Base-by-base conservation (phyloP, 2,797 vertebrate species). In the Sternarchorhynchus goeldii region DNA sequence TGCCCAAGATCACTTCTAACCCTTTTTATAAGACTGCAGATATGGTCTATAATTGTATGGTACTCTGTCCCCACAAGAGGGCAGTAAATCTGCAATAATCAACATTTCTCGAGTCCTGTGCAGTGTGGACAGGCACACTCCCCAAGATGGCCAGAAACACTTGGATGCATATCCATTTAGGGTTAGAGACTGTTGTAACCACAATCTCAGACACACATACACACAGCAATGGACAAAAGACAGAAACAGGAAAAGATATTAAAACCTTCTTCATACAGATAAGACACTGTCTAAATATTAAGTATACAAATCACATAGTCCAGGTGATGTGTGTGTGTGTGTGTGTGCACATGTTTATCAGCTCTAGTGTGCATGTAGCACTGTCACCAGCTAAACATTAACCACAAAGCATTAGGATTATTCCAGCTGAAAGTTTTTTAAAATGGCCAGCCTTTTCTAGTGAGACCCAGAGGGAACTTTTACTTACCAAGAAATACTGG, bases 101-200 rank as follows among this genome's bases (percentile, higher is more conserved):
- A 67, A 50, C 45, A 50, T 50, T 50, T 59, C 60, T 73, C 53
- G 31, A 63, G 31, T 57, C 20, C 12, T 60, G 16, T 12, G 8
- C 73, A 64, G 65, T 56, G 66, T 55, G 29, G 62, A 62, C 64
- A 68, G 57, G 20, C 31, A 25, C 6, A 21, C 50, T n/a, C 1
- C 5, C 69, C 58, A 75, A 80, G 64, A 75, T 57, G 32, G 58
- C 70, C 78, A 80, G 70, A 74, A 75, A 75, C 45, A 56, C 65
- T 69, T 36, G 56, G 2, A 4, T 58, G 5, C 73, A 80, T 57
- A 58, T 62, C 78, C 73, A 75, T 80, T 70, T 80, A 80, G 34
- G 78, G 78, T 14, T 80, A 29, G 36, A 75, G 57, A 70, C 78
- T 75, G 65, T 62, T 50, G 36, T 41, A n/a, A 73, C 18, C 5